Evolutionary conservation across 2,888 invertebrate genomes (phyloP), one percentile per base, ranked within the genome.

Genomic region (Anarsia innoxiella): DNA sequence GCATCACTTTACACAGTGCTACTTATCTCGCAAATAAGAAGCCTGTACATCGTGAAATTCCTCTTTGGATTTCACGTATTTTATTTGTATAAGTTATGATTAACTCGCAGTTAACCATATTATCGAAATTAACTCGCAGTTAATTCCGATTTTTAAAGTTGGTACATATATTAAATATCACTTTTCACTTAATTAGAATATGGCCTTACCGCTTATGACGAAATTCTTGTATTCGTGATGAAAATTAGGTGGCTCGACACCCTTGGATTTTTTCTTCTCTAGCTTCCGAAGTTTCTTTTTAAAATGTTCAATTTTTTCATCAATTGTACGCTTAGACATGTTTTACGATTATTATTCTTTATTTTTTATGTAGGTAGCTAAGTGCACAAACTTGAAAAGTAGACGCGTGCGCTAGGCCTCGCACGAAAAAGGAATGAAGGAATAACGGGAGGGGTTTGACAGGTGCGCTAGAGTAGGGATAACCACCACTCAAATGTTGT

Each of bases 371-470:
- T n/a, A n/a, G n/a, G n/a, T n/a, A n/a, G n/a, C n/a, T n/a, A n/a
- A n/a, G n/a, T 19, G 3, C 19, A 19, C 3, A 5, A 19, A 19
- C 19, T 19, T 19, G 19, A 3, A 31, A 2, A 16, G 23, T 11
- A 32, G 14, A 23, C 23, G 16, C 32, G 19, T 32, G 5, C 12
- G 32, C 23, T 23, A n/a, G n/a, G 32, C 32, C 15, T 9, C 32
- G 32, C 32, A 32, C 32, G 32, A 32, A 32, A 32, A 32, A 32
- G 16, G 19, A 32, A 32, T 32, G 32, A 56, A 19, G 9, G n/a
- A n/a, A 6, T 6, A 10, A 6, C 3, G 3, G 19, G 19, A 3
- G 4, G 19, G 8, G 4, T 5, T 8, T 19, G 19, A 19, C 3
- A 8, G 19, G 19, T 8, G 19, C 19, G 19, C 4, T 8, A 19